Conservation (phyloP, 2,797 vertebrate species). For the Dermochelys coriacea region DNA sequence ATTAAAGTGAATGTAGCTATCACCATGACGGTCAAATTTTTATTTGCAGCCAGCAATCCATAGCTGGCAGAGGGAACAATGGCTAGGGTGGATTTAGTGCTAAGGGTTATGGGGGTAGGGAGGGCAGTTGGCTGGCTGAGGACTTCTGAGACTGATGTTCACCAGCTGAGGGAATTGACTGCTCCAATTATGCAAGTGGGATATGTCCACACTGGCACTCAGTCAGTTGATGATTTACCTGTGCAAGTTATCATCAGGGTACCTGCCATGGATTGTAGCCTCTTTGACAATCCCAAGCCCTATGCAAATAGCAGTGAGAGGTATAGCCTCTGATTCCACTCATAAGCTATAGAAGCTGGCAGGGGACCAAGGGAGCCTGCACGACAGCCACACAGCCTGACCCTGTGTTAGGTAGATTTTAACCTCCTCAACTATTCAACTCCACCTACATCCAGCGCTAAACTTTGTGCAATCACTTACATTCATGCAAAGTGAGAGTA, state of each 20-base stretch:
- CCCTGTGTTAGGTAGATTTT: not conserved
- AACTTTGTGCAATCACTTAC: not conserved
- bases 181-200: not conserved
- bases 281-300: not conserved
- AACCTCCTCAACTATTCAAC: rapidly evolving
- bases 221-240: not conserved
- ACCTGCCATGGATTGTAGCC: not conserved
- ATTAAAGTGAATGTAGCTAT: not conserved
- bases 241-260: not conserved
- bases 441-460: not conserved
- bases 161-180: not conserved
- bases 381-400: not conserved
- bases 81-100: rapidly evolving
- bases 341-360: not conserved
- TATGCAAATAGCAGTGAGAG: not conserved
- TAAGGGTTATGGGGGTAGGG: not conserved
- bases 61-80: not conserved
- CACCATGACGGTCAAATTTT: rapidly evolving
- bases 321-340: not conserved
- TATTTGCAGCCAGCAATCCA: not conserved
- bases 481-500: not conserved
- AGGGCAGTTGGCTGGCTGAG: not conserved
- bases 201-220: not conserved
- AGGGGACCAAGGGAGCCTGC: not conserved
- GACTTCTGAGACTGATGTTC: not conserved